Percentiles rank a stretch among this genome's conserved stretches.
phyloP scores from a whole-genome alignment of 2,797 vertebrate species.

The Amblyraja radiata region DNA sequence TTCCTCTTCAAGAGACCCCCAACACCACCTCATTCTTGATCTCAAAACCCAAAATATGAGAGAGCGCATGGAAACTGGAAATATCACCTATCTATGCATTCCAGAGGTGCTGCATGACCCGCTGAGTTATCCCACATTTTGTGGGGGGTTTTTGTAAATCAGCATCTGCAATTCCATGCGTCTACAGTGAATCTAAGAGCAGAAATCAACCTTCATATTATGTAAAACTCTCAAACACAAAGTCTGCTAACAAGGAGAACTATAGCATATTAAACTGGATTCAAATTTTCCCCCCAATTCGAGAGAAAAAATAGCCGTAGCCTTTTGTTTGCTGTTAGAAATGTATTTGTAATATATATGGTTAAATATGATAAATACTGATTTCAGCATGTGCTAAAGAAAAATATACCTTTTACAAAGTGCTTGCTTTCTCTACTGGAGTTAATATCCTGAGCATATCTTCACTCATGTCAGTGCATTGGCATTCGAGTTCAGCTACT shows the following conservation, averaged over 20 bases:
- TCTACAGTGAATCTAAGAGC: too few relatives aligned
- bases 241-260: not conserved
- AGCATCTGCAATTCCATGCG: too few relatives aligned
- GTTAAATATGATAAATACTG: conserved; percentile 26
- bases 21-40: too few relatives aligned
- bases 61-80: too few relatives aligned
- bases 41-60: too few relatives aligned
- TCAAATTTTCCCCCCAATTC: not conserved
- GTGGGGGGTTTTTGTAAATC: too few relatives aligned
- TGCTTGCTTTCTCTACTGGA: conserved; percentile 16
- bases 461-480: conserved; percentile 27
- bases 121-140: too few relatives aligned
- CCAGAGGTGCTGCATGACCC: too few relatives aligned
- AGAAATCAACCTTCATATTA: not conserved
- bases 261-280: not conserved
- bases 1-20: too few relatives aligned
- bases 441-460: conserved; percentile 20
- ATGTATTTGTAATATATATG: not conserved
- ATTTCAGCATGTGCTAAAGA: conserved; percentile 16
- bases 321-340: not conserved
- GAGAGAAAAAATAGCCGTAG: not conserved
- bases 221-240: not conserved
- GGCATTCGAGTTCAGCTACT: not conserved
- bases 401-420: conserved; percentile 32
- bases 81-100: too few relatives aligned